A percentile compares a stretch with the other conserved stretches of the same genome.
These are phyloP conservation scores for Takifugu flavidus DNA, from an alignment of 2,113 vertebrate species.

Conservation along the genomic window DNA sequence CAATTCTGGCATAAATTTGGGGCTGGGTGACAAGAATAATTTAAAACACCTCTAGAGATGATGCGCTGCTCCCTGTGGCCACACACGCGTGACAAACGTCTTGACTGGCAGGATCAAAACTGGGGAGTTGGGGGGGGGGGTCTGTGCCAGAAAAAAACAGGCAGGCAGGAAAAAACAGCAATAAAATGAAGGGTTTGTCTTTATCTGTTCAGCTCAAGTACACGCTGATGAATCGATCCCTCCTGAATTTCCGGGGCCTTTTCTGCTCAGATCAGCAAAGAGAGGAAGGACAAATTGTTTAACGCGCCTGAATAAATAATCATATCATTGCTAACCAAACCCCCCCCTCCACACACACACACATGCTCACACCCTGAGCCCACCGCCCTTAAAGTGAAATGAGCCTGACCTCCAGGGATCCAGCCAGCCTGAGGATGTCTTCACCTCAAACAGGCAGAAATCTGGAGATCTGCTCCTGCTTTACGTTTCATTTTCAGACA, in stretches of 20 bases:
- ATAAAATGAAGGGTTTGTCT: neutral
- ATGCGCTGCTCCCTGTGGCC: conserved; percentile 72
- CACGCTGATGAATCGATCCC: conserved; percentile 95
- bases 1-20: conserved; percentile 98
- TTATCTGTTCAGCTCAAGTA: conserved; percentile 93
- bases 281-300: conserved; percentile 84
- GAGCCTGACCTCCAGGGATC: neutral
- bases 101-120: conserved; percentile 42
- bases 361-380: neutral
- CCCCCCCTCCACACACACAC: conserved; percentile 20
- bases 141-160: too few species aligned
- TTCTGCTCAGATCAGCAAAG: conserved; percentile 94
- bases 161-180: too few species aligned
- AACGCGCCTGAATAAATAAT: conserved; percentile 78
- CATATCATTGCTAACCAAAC: conserved; percentile 49
- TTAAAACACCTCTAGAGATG: conserved; percentile 97
- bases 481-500: conserved; percentile 23
- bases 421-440: too few species aligned
- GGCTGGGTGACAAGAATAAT: conserved; percentile 99
- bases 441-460: neutral
- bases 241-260: conserved; percentile 90
- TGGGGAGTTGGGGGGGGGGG: too few species aligned
- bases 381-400: neutral
- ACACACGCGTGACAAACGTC: conserved; percentile 62
- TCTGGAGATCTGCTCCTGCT: conserved; percentile 4